Conservation (phyloP, 2,888 invertebrate genomes). For the Allacma fusca region DNA sequence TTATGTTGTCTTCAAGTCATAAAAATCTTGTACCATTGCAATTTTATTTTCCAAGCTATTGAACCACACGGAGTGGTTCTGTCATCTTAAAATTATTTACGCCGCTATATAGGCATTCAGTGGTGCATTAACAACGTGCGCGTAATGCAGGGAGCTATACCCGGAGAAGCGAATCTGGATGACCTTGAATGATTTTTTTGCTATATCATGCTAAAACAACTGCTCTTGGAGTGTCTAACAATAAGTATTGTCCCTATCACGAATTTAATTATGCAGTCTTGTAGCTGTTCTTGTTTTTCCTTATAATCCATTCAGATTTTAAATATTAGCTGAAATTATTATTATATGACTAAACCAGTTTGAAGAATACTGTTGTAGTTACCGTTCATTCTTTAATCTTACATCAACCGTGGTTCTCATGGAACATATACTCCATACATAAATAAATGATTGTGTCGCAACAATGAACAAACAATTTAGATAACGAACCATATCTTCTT, state of each 20-base stretch:
- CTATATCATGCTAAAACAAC: constrained; percentile 1
- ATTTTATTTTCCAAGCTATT: neutral
- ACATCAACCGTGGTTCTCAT: neutral
- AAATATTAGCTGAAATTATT: neutral
- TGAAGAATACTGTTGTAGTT: constrained; percentile 2
- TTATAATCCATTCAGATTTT: constrained; percentile 2
- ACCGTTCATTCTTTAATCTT: constrained; percentile 8
- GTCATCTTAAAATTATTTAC: too few species aligned
- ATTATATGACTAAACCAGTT: constrained; percentile 2
- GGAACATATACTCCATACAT: neutral
- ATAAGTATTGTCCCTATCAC: neutral
- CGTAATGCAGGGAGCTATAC: neutral
- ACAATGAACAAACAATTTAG: too few species aligned
- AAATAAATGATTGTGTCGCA: neutral
- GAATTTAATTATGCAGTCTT: neutral
- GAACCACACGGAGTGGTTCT: neutral
- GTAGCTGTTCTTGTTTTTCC: constrained; percentile 1
- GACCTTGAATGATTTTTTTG: neutral
- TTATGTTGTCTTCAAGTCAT: neutral
- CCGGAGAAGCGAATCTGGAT: neutral
- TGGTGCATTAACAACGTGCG: neutral
- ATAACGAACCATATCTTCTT: too few species aligned
- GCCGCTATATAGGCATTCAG: neutral
- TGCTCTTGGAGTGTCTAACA: neutral
- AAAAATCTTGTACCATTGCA: neutral